phyloP scores from a whole-genome alignment of 2,797 vertebrate species.

The Poeciliopsis infans region DNA sequence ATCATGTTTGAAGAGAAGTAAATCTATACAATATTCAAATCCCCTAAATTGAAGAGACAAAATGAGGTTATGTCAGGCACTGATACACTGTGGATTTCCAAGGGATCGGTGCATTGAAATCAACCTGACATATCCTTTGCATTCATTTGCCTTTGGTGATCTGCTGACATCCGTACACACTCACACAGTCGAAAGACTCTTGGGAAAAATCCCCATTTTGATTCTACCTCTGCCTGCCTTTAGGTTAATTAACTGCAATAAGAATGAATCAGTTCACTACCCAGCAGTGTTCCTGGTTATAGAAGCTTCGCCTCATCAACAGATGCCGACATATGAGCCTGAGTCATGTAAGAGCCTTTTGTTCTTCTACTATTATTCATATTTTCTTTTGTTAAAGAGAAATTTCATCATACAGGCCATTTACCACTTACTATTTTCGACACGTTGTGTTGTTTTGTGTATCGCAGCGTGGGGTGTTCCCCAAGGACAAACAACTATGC shows the following conservation, averaged over 20 bases:
- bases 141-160: not conserved
- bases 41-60: not conserved
- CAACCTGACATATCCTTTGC: conserved; percentile 1
- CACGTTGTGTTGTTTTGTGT: too few relatives aligned
- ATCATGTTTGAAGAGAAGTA: conserved; percentile 18
- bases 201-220: not conserved
- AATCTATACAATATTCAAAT: conserved; percentile 30
- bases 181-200: not conserved
- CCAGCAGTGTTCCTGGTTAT: not conserved
- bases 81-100: not conserved
- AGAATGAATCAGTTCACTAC: not conserved
- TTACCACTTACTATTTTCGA: not conserved
- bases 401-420: not conserved
- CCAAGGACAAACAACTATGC: too few relatives aligned
- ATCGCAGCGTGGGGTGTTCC: too few relatives aligned
- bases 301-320: not conserved
- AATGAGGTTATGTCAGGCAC: not conserved
- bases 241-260: not conserved
- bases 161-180: not conserved
- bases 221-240: not conserved
- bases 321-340: not conserved
- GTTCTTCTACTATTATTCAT: not conserved
- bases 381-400: not conserved
- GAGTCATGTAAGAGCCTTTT: not conserved
- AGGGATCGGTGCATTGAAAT: not conserved